Evolutionary conservation across 2,797 vertebrate species (phyloP).

Genomic region (Oryzias dopingdopingensis): DNA sequence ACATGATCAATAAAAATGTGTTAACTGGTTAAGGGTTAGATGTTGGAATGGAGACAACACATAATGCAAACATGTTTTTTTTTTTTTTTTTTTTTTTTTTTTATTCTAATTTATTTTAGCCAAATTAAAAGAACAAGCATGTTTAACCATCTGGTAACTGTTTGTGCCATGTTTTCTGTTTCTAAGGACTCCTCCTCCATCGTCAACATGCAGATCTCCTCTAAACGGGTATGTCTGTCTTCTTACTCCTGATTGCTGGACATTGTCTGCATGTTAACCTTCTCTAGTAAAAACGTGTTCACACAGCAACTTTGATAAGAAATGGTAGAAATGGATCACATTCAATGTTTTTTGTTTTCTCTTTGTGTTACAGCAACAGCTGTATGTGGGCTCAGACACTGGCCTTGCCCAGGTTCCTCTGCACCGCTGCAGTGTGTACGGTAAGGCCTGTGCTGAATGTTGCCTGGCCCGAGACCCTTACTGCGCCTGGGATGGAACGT

Average conservation of each 20-base stretch:
- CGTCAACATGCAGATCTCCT: slow-evolving; percentile 93
- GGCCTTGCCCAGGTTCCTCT: slow-evolving; percentile 87
- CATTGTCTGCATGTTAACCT: no score
- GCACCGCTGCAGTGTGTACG: slow-evolving; percentile 88
- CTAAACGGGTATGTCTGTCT: slow-evolving; percentile 86
- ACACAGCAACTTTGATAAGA: no score
- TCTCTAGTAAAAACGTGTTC: no score
- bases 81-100: no score
- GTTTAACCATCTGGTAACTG: neutral
- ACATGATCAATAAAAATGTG: no score
- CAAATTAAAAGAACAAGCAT: neutral
- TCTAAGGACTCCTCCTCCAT: slow-evolving; percentile 86
- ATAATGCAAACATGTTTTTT: no score
- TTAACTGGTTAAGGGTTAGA: no score
- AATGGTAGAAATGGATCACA: no score
- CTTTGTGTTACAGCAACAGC: slow-evolving; percentile 84
- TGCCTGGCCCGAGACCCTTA: slow-evolving; percentile 93
- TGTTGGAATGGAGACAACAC: no score
- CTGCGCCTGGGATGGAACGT: slow-evolving; percentile 90
- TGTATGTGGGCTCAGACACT: slow-evolving; percentile 85
- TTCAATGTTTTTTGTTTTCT: neutral
- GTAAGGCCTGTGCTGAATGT: slow-evolving; percentile 91
- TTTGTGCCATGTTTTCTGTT: slow-evolving; percentile 19
- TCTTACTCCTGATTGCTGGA: neutral
- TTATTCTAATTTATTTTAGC: no score